Conservation (phyloP, 2,888 invertebrate genomes). For the Parnassius mnemosyne region DNA sequence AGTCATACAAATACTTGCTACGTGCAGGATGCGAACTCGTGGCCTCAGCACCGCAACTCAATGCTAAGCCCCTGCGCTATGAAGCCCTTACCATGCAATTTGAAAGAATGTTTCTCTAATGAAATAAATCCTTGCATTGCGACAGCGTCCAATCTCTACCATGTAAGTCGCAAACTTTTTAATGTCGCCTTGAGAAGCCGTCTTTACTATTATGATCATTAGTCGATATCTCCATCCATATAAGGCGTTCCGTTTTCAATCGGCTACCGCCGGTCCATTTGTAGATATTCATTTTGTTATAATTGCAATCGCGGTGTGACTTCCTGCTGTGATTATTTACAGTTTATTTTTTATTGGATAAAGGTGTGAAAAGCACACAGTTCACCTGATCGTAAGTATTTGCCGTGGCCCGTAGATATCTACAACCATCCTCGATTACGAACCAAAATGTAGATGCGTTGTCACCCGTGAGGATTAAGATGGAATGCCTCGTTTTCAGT, state of each 20-base stretch:
- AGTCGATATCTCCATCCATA: slow-evolving; percentile 24
- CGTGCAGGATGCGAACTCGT: background rate
- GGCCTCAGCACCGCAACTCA: no score
- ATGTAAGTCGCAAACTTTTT: slow-evolving; percentile 4
- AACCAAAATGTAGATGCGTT: no score
- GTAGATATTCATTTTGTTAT: slow-evolving; percentile 12
- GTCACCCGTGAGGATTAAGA: no score
- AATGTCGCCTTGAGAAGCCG: slow-evolving; percentile 29
- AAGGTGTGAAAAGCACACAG: no score
- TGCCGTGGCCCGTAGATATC: no score
- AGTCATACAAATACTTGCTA: background rate
- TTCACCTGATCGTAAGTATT: no score
- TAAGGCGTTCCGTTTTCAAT: slow-evolving; percentile 27
- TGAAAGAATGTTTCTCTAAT: no score
- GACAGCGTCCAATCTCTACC: background rate
- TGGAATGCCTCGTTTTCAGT: no score
- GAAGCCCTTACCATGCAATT: no score
- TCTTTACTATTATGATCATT: slow-evolving; percentile 33
- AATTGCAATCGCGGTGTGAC: slow-evolving; percentile 4
- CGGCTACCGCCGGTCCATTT: slow-evolving; percentile 10
- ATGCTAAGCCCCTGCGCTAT: no score
- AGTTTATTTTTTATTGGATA: no score
- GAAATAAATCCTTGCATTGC: background rate
- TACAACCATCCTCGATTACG: no score
- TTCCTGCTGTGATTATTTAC: slow-evolving; percentile 16